These are phyloP conservation scores for Lasioglossum lativentre DNA, from an alignment of 2,888 invertebrate genomes.

Conservation along the genomic window DNA sequence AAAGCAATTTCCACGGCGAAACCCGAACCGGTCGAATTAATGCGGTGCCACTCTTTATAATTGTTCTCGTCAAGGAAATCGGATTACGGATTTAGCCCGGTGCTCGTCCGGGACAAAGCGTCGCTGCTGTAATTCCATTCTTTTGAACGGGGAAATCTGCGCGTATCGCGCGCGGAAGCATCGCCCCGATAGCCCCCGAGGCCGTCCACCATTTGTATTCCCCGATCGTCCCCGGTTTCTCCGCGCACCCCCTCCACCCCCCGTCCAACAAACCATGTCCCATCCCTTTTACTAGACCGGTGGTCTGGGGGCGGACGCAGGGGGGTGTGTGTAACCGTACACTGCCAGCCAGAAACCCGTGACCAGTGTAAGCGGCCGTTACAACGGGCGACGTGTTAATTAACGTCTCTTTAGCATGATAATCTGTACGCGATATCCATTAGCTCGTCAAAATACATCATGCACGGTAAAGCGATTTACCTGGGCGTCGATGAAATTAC, in stretches of 20 bases:
- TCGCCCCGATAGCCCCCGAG: conserved; percentile 26
- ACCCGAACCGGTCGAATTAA: conserved; percentile 41
- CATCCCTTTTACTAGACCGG: conserved; percentile 8
- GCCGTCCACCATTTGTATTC: conserved; percentile 51
- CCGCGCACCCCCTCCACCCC: not conserved
- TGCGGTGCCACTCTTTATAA: conserved; percentile 51
- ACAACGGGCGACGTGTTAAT: conserved; percentile 74
- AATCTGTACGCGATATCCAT: conserved; percentile 76
- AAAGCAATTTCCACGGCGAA: conserved; percentile 50
- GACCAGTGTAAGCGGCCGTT: conserved; percentile 70
- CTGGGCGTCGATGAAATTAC: conserved; percentile 62
- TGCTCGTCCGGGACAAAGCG: conserved; percentile 38
- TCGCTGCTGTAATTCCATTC: conserved; percentile 51
- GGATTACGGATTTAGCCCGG: conserved; percentile 49
- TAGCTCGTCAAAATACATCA: conserved; percentile 75
- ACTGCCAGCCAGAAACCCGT: conserved; percentile 56
- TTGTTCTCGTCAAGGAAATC: conserved; percentile 49
- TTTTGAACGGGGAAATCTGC: conserved; percentile 53
- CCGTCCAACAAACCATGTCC: conserved; percentile 10
- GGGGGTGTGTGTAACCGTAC: conserved; percentile 30
- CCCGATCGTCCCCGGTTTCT: conserved; percentile 5
- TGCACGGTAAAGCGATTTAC: conserved; percentile 65
- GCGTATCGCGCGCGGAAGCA: conserved; percentile 42
- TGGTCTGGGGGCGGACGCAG: not conserved
- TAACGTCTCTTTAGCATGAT: conserved; percentile 78